Base-by-base conservation (phyloP, 2,888 invertebrate genomes). In the Troilus luridus region DNA sequence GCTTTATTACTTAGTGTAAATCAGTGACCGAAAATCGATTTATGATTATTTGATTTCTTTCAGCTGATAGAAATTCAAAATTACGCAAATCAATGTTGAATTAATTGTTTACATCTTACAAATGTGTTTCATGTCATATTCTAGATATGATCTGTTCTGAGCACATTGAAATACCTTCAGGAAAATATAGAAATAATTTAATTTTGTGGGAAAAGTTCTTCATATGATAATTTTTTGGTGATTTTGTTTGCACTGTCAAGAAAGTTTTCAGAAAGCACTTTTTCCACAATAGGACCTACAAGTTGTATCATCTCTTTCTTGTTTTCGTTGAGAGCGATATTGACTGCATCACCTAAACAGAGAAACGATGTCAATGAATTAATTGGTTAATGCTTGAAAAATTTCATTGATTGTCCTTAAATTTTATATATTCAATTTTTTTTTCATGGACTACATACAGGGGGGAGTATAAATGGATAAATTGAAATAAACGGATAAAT, bases 161-260 rank as follows among this genome's bases (percentile, higher is more conserved):
- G 2, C 64, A 64, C 9, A 19, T 64, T 67, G 12, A n/a, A 64
- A 64, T n/a, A 64, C 67, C 12, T 67, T 5, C 1, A 7, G 17
- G 41, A 41, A 19, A 77, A 0, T 2, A 19, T 7, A 8, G 41
- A 41, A 1, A 77, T 6, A 41, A n/a, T 56, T 56, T 14, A 85
- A 9, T 85, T 85, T 85, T 5, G 0, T 11, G 96, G 96, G 93
- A 97, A 97, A 91, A 97, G 94, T 94, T 97, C 96, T 92, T 96
- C 95, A 93, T 96, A 96, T 7, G 96, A 96, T 93, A 97, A 97
- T 91, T 95, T 95, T 21, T 95, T 95, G 0, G 96, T 96, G 92
- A 97, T 96, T 94, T 95, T 96, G 93, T 97, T 97, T 0, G 97
- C 96, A 93, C 96, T 96, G 92, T 96, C 95, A 0, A 96, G 96